Base-by-base conservation (phyloP, 1,140 invertebrate genomes). In the Coenobita brevimanus region DNA sequence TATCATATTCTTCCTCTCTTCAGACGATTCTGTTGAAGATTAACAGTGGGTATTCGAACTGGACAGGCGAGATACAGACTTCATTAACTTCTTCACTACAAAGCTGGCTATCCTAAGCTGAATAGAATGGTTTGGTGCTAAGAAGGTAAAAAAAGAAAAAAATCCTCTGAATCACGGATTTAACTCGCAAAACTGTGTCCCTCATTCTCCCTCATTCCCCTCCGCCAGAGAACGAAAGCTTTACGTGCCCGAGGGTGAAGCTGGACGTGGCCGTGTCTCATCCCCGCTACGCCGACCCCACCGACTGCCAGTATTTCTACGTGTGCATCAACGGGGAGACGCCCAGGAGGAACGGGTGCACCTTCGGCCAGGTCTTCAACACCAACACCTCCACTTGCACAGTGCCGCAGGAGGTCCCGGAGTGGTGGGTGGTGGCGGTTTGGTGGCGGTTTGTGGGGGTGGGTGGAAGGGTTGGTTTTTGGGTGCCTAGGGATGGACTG, bases 221-320 rank as follows among this genome's bases (percentile, higher is more conserved):
- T 17, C 46, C 17, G n/a, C 1, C 80, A 82, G 80, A 71, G 0
- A 82, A n/a, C 0, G 17, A 82, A 24, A 82, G 67, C 80, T 93
- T 93, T 89, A 91, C 92, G 0, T 93, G 92, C 87, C 92, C 92
- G 8, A 85, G 91, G 15, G 89, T 91, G 27, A 27, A 24, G 13
- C 89, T 91, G 21, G 93, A 94, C 1, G 95, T 96, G 91, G 94
- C 94, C 8, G 95, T 97, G 2, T 95, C 97, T 50, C 97, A 97
- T 93, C 96, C 97, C 27, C 96, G 97, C 91, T 98, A 95, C 92
- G 94, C 96, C 0, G 96, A 98, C 92, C 96, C 96, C 24, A 95
- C 95, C 10, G 96, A 97, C 92, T 97, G 97, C 92, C 97, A 97
- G 92, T 96, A 96, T 82, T 96, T 97, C 94, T 97, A 97, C 92